These are phyloP conservation scores for Poecilus cupreus DNA, from an alignment of 2,888 invertebrate species.

Conservation along the genomic window DNA sequence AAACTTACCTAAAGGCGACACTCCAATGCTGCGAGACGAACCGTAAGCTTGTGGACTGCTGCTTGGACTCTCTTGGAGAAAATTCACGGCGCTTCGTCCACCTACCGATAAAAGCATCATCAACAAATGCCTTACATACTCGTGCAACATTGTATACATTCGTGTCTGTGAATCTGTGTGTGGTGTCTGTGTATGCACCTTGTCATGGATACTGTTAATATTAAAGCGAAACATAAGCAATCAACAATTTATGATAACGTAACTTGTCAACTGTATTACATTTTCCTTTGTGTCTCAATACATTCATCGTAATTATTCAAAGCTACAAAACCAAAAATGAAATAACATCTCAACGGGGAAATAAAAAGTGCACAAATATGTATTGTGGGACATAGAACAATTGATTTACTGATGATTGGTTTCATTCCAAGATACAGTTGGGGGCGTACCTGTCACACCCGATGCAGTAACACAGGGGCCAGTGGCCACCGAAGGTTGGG, in stretches of 20 bases:
- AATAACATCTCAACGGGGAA: background rate
- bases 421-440: too few relatives aligned
- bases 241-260: background rate
- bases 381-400: background rate
- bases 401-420: background rate
- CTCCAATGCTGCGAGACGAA: slow-evolving; percentile 75
- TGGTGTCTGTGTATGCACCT: background rate
- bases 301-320: background rate
- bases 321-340: background rate
- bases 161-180: background rate
- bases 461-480: slow-evolving; percentile 50
- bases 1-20: slow-evolving; percentile 72
- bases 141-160: background rate
- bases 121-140: too few relatives aligned
- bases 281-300: background rate
- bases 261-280: background rate
- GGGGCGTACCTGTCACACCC: slow-evolving; percentile 47
- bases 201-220: background rate
- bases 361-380: background rate
- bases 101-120: slow-evolving; percentile 54
- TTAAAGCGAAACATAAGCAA: background rate
- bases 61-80: slow-evolving; percentile 73
- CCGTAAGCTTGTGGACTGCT: slow-evolving; percentile 75
- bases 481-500: slow-evolving; percentile 40
- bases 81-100: slow-evolving; percentile 60